Conservation (phyloP, 1,140 invertebrate genomes). For the Lordiphosa mommai region DNA sequence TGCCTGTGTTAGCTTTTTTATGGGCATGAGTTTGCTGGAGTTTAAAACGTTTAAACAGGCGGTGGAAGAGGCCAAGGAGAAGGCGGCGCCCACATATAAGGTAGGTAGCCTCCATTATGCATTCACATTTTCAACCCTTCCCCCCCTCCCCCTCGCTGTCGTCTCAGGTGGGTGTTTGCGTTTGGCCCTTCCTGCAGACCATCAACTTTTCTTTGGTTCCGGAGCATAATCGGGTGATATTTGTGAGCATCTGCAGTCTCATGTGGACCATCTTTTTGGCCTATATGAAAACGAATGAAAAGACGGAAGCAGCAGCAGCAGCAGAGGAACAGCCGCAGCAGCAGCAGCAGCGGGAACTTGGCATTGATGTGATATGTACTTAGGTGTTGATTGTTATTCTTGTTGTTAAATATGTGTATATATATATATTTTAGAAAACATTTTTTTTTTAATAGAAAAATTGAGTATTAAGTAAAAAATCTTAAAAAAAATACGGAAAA, state of each 20-base stretch:
- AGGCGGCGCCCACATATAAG: slow-evolving; percentile 90
- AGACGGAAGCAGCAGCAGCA: slow-evolving; percentile 3
- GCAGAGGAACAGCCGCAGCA: neutral
- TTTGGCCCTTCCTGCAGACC: slow-evolving; percentile 91
- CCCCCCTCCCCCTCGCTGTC: slow-evolving; percentile 6
- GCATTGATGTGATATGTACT: too few species aligned
- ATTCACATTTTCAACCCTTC: neutral
- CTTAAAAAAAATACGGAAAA: too few species aligned
- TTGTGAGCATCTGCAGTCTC: slow-evolving; percentile 90
- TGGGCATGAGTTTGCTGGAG: slow-evolving; percentile 89
- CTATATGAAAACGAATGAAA: slow-evolving; percentile 86
- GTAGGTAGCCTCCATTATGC: too few species aligned
- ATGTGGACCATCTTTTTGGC: slow-evolving; percentile 92
- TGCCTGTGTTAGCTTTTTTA: slow-evolving; percentile 90
- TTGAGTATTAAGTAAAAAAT: too few species aligned
- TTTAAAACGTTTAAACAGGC: slow-evolving; percentile 85
- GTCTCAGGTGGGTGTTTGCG: slow-evolving; percentile 85
- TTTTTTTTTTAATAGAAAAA: too few species aligned
- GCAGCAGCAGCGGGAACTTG: too few species aligned
- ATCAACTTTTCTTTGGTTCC: slow-evolving; percentile 89
- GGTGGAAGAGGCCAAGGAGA: slow-evolving; percentile 85
- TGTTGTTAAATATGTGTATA: too few species aligned
- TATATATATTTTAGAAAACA: too few species aligned
- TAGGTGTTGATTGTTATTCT: too few species aligned
- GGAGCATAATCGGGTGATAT: slow-evolving; percentile 90